Percentiles rank a stretch among this genome's conserved stretches.
These are phyloP conservation scores for Heterodera carotae DNA, from an alignment of 1,140 invertebrate species.

Conservation along the genomic window DNA sequence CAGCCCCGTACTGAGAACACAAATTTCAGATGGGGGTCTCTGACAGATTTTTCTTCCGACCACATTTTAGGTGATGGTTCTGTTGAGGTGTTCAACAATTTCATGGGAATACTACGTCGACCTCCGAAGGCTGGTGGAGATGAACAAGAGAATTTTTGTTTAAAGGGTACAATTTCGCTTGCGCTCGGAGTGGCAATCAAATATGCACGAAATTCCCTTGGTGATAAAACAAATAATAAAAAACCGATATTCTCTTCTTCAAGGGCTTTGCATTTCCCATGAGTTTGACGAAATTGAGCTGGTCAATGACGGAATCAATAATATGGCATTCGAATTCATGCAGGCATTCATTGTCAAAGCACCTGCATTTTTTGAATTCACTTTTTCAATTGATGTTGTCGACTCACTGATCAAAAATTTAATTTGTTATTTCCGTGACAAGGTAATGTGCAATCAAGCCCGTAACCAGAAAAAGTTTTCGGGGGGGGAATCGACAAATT, in stretches of 20 bases:
- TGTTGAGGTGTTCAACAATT: constrained; percentile 28
- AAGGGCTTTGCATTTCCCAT: constrained; percentile 31
- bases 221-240: background rate
- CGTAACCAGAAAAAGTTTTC: no score
- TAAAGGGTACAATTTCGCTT: constrained; percentile 28
- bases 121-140: background rate
- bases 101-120: background rate
- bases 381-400: constrained; percentile 30
- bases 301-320: constrained; percentile 30
- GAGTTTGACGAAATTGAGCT: constrained; percentile 29
- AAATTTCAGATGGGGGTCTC: no score
- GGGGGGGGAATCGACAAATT: no score
- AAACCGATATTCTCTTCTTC: background rate
- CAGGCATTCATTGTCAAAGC: constrained; percentile 23
- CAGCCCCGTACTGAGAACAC: no score
- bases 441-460: no score
- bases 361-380: constrained; percentile 23
- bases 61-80: constrained; percentile 34
- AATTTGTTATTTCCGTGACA: constrained; percentile 35
- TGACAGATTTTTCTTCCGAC: background rate
- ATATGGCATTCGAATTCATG: constrained; percentile 32
- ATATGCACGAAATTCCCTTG: constrained; percentile 33
- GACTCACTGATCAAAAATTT: constrained; percentile 36
- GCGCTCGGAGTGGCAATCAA: constrained; percentile 32
- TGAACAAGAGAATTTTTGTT: constrained; percentile 11